Evolutionary conservation across 1,140 invertebrate genomes (phyloP), one percentile per base, ranked within the genome.

Genomic region (Cataglyphis hispanica): DNA sequence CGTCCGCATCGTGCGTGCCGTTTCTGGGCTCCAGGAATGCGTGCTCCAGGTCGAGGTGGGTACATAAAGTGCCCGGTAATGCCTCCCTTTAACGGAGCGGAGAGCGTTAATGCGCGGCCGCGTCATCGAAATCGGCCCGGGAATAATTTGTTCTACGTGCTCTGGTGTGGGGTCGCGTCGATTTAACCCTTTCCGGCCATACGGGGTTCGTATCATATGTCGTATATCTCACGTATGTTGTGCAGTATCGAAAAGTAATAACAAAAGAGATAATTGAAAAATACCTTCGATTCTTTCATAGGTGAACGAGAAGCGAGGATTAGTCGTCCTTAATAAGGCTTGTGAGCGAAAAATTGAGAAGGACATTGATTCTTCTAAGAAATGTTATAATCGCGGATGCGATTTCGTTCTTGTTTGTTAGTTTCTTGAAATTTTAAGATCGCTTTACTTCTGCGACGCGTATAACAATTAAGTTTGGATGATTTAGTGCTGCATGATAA

Each of bases 11-110:
- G 37, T 31, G 27, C 78, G 50, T 50, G 37, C n/a, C 40, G 70
- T 84, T 76, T 63, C 81, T 50, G 81, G 13, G 8, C 78, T n/a
- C 40, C 70, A 64, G 60, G 81, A 84, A 84, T 84, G 81, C 81
- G 40, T 25, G 58, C 74, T 66, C 70, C 58, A 56, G 43, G 60
- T 64, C 56, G 80, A 76, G 81, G 61, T 46, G 85, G n/a, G 72
- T 76, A 77, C 70, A 58, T 64, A 72, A 58, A 72, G 58, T 56
- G 25, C 43, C 34, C 78, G 66, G 63, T 56, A 72, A 87, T 70
- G 58, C 64, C 53, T 77, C 61, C 87, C 80, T 78, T 87, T 85
- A 74, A 22, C 58, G 80, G 50, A 58, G 19, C 43, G 56, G 61
- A 84, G 37, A 43, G 37, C 85, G 67, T 60, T 67, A 63, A 83